Conservation (phyloP, 2,797 vertebrate genomes). For the Sebastes matsubarae region DNA sequence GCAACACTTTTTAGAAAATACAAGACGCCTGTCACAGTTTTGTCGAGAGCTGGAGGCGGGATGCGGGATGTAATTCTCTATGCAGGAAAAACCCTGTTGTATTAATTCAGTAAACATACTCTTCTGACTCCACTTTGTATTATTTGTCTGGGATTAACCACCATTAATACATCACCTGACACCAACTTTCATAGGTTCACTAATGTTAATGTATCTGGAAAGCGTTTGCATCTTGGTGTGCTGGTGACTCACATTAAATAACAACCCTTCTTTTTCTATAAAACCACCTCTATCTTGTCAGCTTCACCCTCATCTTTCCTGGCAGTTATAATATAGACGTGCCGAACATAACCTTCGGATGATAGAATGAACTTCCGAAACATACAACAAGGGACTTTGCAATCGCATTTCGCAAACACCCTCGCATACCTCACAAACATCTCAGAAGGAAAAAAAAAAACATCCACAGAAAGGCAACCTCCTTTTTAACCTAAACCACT, state of each 20-base stretch:
- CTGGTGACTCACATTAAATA: background rate
- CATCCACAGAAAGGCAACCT: constrained; percentile 8
- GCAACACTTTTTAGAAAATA: too few relatives aligned
- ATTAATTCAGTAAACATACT: background rate
- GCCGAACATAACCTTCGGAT: constrained; percentile 43
- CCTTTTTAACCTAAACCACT: constrained; percentile 9
- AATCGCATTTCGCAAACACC: background rate
- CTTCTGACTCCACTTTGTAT: background rate
- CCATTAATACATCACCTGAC: background rate
- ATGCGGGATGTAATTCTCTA: too few relatives aligned
- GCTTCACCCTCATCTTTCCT: constrained; percentile 2
- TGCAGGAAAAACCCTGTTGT: background rate
- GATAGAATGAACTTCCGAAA: constrained; percentile 15
- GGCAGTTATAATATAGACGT: constrained; percentile 8
- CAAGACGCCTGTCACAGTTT: too few relatives aligned
- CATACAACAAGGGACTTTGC: background rate
- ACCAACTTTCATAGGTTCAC: background rate
- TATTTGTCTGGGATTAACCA: background rate
- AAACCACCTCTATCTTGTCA: background rate
- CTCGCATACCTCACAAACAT: constrained; percentile 15
- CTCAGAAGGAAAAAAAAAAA: constrained; percentile 1
- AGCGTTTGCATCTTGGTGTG: background rate
- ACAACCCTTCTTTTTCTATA: background rate
- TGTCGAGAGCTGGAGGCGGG: too few relatives aligned
- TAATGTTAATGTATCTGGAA: background rate